Conservation (phyloP, 2,113 vertebrate genomes). For the Nematolebias whitei region DNA sequence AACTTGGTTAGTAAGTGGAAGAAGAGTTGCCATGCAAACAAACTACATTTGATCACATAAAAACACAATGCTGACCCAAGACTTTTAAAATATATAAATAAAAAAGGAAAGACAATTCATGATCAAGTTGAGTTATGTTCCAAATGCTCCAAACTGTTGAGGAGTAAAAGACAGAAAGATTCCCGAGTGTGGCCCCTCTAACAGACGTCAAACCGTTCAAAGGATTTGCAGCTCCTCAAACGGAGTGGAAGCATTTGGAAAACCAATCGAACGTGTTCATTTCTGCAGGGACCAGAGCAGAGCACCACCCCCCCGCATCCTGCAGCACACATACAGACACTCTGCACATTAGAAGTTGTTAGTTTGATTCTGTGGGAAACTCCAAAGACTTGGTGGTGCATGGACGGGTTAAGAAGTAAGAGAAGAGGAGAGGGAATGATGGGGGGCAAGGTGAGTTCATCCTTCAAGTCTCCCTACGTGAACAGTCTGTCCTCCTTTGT, state of each 20-base stretch:
- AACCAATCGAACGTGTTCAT: conserved; percentile 21
- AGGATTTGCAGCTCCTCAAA: conserved; percentile 29
- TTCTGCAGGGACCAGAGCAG: conserved; percentile 43
- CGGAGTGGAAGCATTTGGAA: conserved; percentile 55
- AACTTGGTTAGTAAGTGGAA: conserved; percentile 59
- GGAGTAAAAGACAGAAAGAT: conserved; percentile 5
- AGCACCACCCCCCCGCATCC: conserved; percentile 35
- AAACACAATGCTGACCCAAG: neutral
- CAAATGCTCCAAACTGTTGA: conserved; percentile 48
- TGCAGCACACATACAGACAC: conserved; percentile 36
- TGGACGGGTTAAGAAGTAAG: conserved; percentile 56
- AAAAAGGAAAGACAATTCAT: conserved; percentile 8
- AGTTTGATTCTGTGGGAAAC: conserved; percentile 61
- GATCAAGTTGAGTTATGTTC: conserved; percentile 6
- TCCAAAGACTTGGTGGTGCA: conserved; percentile 51
- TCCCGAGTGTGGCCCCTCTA: neutral
- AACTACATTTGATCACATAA: conserved; percentile 33
- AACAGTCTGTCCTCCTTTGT: conserved; percentile 85
- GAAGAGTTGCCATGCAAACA: conserved; percentile 59
- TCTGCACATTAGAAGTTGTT: conserved; percentile 47
- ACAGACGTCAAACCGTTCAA: too few species aligned
- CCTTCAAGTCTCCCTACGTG: conserved; percentile 88
- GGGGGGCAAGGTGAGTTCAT: conserved; percentile 61
- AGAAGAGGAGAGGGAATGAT: conserved; percentile 41
- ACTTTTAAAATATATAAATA: too few species aligned